Conservation (phyloP, 92 coral and sea anemone species). For the Blastomussa wellsi region DNA sequence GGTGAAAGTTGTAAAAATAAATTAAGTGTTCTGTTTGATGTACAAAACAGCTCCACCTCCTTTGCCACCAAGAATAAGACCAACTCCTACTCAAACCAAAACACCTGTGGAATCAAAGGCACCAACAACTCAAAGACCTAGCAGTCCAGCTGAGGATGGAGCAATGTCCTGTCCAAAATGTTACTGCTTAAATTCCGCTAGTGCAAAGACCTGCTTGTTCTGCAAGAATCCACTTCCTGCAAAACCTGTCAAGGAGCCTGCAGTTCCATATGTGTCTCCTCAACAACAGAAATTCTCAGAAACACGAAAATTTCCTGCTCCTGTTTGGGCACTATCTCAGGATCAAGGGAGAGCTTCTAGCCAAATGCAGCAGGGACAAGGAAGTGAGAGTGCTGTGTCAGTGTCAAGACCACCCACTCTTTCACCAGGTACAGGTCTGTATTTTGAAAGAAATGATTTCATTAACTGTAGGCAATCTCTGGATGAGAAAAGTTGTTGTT, state of each 20-base stretch:
- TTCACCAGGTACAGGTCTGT: conserved; percentile 23
- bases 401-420: neutral
- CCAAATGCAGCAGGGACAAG: conserved; percentile 22
- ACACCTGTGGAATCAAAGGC: conserved; percentile 26
- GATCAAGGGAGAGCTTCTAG: neutral
- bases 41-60: conserved; percentile 34
- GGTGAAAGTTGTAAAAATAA: neutral
- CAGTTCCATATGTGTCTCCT: neutral
- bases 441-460: neutral
- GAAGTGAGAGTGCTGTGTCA: neutral
- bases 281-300: neutral
- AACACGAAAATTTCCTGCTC: conserved; percentile 3
- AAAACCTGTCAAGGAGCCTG: neutral
- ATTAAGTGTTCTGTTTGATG: neutral
- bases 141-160: conserved; percentile 18
- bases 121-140: conserved; percentile 10
- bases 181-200: conserved; percentile 58
- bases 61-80: conserved; percentile 15
- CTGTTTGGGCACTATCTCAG: neutral
- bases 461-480: neutral
- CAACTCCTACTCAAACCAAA: conserved; percentile 13
- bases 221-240: conserved; percentile 51
- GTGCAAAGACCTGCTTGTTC: conserved; percentile 57
- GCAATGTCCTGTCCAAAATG: conserved; percentile 76
- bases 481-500: neutral